phyloP scores from a whole-genome alignment of 2,113 vertebrate genomes.

The Lepidothrix coronata region DNA sequence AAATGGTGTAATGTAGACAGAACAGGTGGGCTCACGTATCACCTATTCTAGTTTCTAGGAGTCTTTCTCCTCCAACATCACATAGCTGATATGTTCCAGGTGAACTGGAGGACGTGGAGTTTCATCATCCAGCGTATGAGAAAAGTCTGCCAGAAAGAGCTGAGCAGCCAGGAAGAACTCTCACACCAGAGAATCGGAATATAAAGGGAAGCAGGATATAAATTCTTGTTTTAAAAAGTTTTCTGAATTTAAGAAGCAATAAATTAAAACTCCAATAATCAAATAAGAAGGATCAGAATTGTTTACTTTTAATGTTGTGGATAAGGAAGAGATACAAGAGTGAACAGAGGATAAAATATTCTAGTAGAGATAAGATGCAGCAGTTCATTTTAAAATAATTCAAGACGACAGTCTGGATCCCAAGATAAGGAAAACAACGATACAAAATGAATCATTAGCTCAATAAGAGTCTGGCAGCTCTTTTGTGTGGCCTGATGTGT shows the following conservation, averaged over 20 bases:
- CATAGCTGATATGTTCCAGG: fast-evolving
- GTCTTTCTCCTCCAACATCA: not conserved
- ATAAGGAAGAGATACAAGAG: not conserved
- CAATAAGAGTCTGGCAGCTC: conserved; percentile 6
- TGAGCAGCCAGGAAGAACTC: not conserved
- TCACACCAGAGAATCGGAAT: not conserved
- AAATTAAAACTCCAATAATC: not conserved
- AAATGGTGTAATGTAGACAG: not conserved
- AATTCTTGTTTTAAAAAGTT: not conserved
- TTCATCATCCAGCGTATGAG: not conserved
- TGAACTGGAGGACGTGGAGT: fast-evolving
- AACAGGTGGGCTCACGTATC: not conserved
- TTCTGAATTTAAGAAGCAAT: not conserved
- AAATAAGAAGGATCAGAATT: not conserved
- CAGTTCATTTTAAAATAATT: conserved; percentile 35
- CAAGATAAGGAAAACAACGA: not conserved
- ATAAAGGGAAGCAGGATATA: not conserved
- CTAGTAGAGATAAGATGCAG: not conserved
- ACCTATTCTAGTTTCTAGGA: not conserved
- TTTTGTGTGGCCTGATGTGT: not conserved
- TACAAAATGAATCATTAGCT: not conserved
- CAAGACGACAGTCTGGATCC: not conserved
- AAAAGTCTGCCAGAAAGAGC: not conserved
- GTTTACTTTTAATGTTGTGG: not conserved
- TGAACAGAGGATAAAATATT: not conserved